phyloP scores from a whole-genome alignment of 2,113 vertebrate genomes.

The Podarcis cretensis region DNA sequence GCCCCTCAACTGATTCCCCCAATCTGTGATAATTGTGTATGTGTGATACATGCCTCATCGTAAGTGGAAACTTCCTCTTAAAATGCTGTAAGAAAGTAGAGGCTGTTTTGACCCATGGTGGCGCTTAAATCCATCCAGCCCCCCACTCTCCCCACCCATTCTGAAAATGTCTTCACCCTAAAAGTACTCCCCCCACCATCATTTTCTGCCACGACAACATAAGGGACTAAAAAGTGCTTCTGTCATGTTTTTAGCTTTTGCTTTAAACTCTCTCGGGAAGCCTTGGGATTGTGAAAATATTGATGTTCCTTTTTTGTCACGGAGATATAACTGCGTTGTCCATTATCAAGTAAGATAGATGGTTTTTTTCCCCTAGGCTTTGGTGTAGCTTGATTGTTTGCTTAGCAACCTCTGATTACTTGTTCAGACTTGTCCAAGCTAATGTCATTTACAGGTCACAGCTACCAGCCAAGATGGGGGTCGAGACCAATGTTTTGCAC shows the following conservation, averaged over 20 bases:
- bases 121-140: not conserved
- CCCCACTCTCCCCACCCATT: too few relatives aligned
- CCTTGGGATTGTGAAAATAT: not conserved
- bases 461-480: not conserved
- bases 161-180: not conserved
- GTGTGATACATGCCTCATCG: not conserved
- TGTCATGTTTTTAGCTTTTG: too few relatives aligned
- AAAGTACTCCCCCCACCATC: not conserved
- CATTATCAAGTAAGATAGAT: not conserved
- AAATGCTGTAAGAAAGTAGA: not conserved
- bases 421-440: too few relatives aligned
- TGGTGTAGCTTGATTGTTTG: not conserved
- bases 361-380: not conserved
- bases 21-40: not conserved
- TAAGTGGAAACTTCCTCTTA: not conserved
- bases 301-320: not conserved
- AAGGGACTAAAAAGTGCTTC: not conserved
- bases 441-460: not conserved
- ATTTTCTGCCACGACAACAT: not conserved
- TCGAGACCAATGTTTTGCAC: not conserved
- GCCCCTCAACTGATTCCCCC: not conserved
- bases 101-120: not conserved
- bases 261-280: too few relatives aligned
- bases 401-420: not conserved
- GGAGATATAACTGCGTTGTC: not conserved